Percentiles rank a stretch among this genome's conserved stretches.
Conservation (phyloP, 2,113 vertebrate genomes). For the Coptodon rendalli region DNA sequence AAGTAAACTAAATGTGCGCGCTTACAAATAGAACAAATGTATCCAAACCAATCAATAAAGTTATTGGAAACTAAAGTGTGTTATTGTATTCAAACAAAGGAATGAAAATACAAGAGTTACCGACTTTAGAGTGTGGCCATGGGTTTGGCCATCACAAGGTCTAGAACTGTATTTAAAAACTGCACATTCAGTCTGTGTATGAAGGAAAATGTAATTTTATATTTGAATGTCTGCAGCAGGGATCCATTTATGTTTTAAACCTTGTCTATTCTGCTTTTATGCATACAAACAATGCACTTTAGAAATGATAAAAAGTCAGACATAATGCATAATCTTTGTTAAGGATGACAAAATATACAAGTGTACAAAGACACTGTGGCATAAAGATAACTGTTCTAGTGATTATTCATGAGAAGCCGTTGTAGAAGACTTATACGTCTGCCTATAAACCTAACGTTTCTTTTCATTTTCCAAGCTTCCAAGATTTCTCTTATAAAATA, state of each 20-base stretch:
- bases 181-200: background rate
- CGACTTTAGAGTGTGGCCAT: rapidly evolving
- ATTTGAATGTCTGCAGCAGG: background rate
- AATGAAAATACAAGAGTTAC: background rate
- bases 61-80: background rate
- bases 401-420: background rate
- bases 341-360: background rate
- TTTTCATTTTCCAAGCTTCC: background rate
- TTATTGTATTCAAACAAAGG: background rate
- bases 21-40: background rate
- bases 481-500: background rate
- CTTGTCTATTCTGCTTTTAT: background rate
- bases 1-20: rapidly evolving
- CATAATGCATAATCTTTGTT: background rate
- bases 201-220: background rate
- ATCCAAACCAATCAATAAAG: background rate
- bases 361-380: background rate
- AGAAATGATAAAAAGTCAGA: background rate
- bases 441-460: background rate
- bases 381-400: background rate
- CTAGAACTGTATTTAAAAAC: background rate
- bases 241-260: background rate
- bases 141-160: background rate
- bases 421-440: background rate
- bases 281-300: background rate